Base-by-base conservation (phyloP, 2,888 invertebrate genomes). In the Xestia rhomboidea region DNA sequence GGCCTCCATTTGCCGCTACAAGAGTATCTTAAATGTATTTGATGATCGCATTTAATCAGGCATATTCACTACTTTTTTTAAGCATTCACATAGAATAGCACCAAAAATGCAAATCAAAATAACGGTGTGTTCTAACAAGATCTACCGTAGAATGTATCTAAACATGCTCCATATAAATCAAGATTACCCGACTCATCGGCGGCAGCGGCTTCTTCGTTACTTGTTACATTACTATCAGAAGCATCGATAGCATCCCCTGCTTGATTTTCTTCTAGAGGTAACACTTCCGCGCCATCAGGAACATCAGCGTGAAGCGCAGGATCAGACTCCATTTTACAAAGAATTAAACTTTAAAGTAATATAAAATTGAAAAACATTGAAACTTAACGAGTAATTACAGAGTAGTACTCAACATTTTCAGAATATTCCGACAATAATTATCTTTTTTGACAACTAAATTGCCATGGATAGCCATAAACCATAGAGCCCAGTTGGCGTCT, bases 211-310 rank as follows among this genome's bases (percentile, higher is more conserved):
- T 95, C 96, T 41, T 95, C 94, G 64, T 95, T 93, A 82, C 92
- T 92, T 73, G 93, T 90, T 85, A 93, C 92, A 91, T 95, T 95
- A 90, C 93, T 94, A 90, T 95, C 96, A 83, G 93, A 92, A 82
- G 92, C 90, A 89, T 95, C 94, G 79, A 91, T 87, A 83, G 92
- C 92, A 90, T 96, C 96, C 87, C 88, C 85, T 86, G 91, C 89
- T 90, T 94, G 94, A 87, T 93, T 94, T 91, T 95, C 96, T 88
- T 92, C 94, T 89, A 94, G 90, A 89, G 95, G 94, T 82, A 93
- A 95, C 88, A 95, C 95, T 95, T 96, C 96, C 95, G 95, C 96
- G 95, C 96, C 96, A 95, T 96, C 96, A 86, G 94, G 90, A 86
- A 93, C 92, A 90, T 95, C 95, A 80, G 91, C 93, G 72, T 94